A percentile compares a stretch with the other conserved stretches of the same genome.
Evolutionary conservation across 30 jellyfish, hydroid and myxozoan genomes (phyloP).

Genomic region (Nemopilema nomurai): DNA sequence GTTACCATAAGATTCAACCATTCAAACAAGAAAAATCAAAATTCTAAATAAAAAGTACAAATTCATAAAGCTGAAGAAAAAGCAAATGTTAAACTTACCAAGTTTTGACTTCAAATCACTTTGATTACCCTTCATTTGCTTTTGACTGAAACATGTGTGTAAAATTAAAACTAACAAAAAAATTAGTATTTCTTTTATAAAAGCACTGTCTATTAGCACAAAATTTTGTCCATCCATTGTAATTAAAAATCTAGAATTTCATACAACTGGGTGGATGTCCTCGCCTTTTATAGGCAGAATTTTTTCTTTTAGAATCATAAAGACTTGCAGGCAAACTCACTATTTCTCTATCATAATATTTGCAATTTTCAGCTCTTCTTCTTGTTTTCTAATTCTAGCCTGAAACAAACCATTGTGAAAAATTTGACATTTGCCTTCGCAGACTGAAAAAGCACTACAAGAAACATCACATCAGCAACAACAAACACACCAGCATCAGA

Average conservation of each 20-base stretch:
- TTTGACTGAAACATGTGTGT: slow-evolving; percentile 43
- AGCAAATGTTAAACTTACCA: too few species aligned
- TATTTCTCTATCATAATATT: slow-evolving; percentile 91
- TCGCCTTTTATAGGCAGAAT: too few species aligned
- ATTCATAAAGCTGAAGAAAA: too few species aligned
- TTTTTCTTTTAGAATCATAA: not conserved
- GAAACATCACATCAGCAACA: not conserved
- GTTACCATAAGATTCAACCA: too few species aligned
- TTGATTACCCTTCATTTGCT: slow-evolving; percentile 82
- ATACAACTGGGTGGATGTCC: too few species aligned
- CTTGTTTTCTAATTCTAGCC: slow-evolving; percentile 66
- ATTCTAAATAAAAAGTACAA: too few species aligned
- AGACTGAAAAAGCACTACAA: not conserved
- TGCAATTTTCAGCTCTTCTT: slow-evolving; percentile 89
- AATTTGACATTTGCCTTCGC: not conserved
- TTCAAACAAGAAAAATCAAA: too few species aligned
- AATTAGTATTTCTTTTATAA: too few species aligned
- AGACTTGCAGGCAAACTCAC: slow-evolving; percentile 47
- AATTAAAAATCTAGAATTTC: too few species aligned
- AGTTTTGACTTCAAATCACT: slow-evolving; percentile 64
- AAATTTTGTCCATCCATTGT: too few species aligned
- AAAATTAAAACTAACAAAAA: not conserved
- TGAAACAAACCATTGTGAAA: not conserved
- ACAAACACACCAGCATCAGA: not conserved
- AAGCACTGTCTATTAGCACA: too few species aligned